Percentiles rank a stretch among this genome's conserved stretches.
phyloP scores from a whole-genome alignment of 2,888 invertebrate genomes.

The Clistopyga incitator region DNA sequence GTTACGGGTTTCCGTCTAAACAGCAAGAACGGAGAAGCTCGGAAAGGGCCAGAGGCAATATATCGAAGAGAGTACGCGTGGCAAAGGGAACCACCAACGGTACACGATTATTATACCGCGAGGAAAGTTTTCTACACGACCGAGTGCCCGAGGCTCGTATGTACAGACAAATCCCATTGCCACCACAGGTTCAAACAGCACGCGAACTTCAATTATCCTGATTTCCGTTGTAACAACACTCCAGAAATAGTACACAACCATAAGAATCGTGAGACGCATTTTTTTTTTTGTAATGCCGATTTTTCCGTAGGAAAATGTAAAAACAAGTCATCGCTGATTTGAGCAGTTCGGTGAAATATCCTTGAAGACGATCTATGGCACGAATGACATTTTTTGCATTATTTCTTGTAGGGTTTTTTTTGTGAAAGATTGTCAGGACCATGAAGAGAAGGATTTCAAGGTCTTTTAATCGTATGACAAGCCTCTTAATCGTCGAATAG shows the following conservation, averaged over 20 bases:
- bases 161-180: not conserved
- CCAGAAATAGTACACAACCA: too few relatives aligned
- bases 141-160: conserved; percentile 21
- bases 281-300: too few relatives aligned
- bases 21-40: conserved; percentile 8
- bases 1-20: conserved; percentile 39
- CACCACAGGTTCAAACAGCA: not conserved
- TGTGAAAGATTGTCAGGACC: too few relatives aligned
- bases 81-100: conserved; percentile 17
- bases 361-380: too few relatives aligned
- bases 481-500: not conserved
- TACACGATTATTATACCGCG: conserved; percentile 50
- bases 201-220: not conserved
- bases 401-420: too few relatives aligned
- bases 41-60: not conserved
- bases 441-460: too few relatives aligned
- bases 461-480: conserved; percentile 19
- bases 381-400: too few relatives aligned
- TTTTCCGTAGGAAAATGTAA: too few relatives aligned
- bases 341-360: too few relatives aligned
- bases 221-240: not conserved
- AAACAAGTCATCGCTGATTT: too few relatives aligned
- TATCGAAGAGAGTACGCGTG: not conserved
- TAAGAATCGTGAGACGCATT: too few relatives aligned
- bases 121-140: conserved; percentile 54